Evolutionary conservation across 2,113 vertebrate genomes (phyloP), one percentile per base, ranked within the genome.

Genomic region (Pogona vitticeps): DNA sequence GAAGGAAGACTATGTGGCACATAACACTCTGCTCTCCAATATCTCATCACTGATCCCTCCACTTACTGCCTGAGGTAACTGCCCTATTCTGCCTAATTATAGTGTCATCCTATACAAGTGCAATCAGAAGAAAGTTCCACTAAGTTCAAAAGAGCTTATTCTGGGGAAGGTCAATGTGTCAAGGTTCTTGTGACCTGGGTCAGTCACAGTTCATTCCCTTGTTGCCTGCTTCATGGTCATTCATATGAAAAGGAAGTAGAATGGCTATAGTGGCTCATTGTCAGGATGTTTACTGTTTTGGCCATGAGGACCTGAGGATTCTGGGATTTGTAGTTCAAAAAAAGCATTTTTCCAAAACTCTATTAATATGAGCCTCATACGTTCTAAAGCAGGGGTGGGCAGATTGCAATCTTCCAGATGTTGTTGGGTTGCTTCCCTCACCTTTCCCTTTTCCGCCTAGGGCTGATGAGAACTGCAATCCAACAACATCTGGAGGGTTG

Each of bases 281-380:
- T 78, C 7, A 31, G 46, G 23, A 76, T 52, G 46, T 52, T 52
- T 52, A 52, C 46, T 52, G 46, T 68, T 68, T 31, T 28, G 21
- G 65, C 10, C 28, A 68, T 31, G 28, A 7, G 26, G 65, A 31
- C 65, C 28, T 26, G 26, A 26, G 65, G 2, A 68, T 68, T 68
- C 6, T 68, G 65, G 28, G 28, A 68, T 4, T n/a, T 68, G 65
- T 68, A 31, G 65, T 68, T 23, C 26, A 9, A 68, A 12, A n/a
- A 68, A 68, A 68, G 65, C 28, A 68, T n/a, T 63, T 63, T 68
- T 26, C 8, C 28, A 26, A 68, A 31, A 7, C 8, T 79, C 10
- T 79, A 21, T 38, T 18, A 79, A 59, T 23, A 36, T 79, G 65
- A 42, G 89, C 85, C 89, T 86, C 20, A 80, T 67, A 2, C 18